Conservation (phyloP, 2,797 vertebrate genomes). For the Acanthurus leucopareius region DNA sequence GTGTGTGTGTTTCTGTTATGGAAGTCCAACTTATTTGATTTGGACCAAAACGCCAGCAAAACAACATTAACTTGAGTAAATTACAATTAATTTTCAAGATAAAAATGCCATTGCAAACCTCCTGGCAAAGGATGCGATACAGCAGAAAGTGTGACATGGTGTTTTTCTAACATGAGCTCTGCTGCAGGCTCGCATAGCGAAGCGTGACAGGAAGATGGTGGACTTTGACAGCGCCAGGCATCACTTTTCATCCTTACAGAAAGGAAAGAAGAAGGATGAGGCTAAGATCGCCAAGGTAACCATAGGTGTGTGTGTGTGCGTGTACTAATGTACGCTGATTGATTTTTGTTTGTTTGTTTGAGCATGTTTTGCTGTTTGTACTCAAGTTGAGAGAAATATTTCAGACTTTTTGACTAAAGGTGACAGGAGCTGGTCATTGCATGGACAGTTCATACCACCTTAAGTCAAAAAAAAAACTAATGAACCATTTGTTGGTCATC, state of each 20-base stretch:
- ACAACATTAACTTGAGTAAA: too few relatives aligned
- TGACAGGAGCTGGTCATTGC: not conserved
- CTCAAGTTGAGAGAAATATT: not conserved
- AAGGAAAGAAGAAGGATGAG: slow-evolving; percentile 95
- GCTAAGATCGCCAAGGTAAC: slow-evolving; percentile 93
- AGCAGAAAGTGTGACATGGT: too few relatives aligned
- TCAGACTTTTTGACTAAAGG: slow-evolving; percentile 29
- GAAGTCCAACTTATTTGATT: too few relatives aligned
- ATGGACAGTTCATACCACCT: slow-evolving; percentile 31
- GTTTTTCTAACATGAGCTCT: too few relatives aligned
- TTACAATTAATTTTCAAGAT: too few relatives aligned
- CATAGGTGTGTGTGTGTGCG: not conserved
- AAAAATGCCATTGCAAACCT: too few relatives aligned
- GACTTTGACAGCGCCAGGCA: slow-evolving; percentile 98
- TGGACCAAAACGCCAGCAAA: too few relatives aligned
- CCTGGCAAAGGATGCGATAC: too few relatives aligned
- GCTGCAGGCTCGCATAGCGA: slow-evolving; percentile 92
- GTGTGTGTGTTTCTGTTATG: slow-evolving; percentile 72
- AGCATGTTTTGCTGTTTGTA: not conserved
- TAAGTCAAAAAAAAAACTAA: not conserved
- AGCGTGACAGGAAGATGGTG: slow-evolving; percentile 96
- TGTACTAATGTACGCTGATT: not conserved
- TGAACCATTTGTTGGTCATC: not conserved
- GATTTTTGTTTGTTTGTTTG: too few relatives aligned
- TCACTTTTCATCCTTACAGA: slow-evolving; percentile 94